Base-by-base conservation (phyloP, 2,888 invertebrate genomes). In the Zeuzera pyrina region DNA sequence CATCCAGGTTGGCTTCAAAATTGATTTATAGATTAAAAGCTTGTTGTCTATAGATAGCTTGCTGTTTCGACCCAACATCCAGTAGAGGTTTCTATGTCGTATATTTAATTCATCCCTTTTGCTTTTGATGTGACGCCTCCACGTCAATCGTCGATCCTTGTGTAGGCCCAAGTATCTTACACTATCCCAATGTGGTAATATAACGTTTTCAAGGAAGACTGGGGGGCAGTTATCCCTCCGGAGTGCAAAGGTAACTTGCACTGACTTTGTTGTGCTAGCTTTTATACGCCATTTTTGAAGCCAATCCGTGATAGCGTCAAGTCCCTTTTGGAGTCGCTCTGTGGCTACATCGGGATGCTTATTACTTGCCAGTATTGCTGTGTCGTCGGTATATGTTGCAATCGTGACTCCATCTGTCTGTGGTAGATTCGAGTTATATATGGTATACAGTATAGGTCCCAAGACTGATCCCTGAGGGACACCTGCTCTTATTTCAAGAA, bases 271-370 rank as follows among this genome's bases (percentile, higher is more conserved):
- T 38, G 40, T 35, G 19, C 39, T 39, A 3, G 33, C 39, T 26
- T 36, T 42, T 11, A 47, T 47, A 7, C 38, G 10, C 41, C 41
- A 42, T 5, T 30, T 28, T 10, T 38, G 37, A 1, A 41, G 30
- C 40, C 42, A 42, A 7, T 12, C 5, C 4, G 29, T 16, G n/a
- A 38, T n/a, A n/a, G n/a, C n/a, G n/a, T n/a, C n/a, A n/a, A n/a
- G n/a, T n/a, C n/a, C n/a, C n/a, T n/a, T n/a, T n/a, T n/a, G n/a
- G n/a, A n/a, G n/a, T n/a, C n/a, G n/a, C n/a, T n/a, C n/a, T n/a
- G n/a, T n/a, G n/a, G 36, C 38, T 7, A 14, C 22, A 12, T 3
- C n/a, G 15, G 34, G 29, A 13, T 34, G 12, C n/a, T 15, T 12
- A 19, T 34, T 15, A 12, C 15, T 7, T 7, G 41, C 33, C 12